These are phyloP conservation scores for Cantharis rustica DNA, from an alignment of 2,888 invertebrate species.

Conservation along the genomic window DNA sequence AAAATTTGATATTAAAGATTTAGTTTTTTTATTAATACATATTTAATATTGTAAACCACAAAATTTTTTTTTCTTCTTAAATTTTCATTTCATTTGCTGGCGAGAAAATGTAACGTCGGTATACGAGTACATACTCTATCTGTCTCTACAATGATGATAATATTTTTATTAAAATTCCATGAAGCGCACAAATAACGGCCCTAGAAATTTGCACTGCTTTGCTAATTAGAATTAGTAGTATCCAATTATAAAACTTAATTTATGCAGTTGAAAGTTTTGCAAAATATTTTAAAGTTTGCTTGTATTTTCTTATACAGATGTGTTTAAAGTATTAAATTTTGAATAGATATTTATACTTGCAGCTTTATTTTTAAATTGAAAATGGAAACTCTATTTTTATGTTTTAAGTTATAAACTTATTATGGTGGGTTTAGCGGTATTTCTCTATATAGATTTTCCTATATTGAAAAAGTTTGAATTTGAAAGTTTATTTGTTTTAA, in stretches of 20 bases:
- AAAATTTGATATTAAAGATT: not conserved
- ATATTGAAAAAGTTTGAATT: not conserved
- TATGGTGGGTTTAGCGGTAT: not conserved
- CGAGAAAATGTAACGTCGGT: not conserved
- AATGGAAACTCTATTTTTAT: not conserved
- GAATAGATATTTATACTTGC: not conserved
- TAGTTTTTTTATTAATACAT: not conserved
- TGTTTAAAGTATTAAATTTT: not conserved
- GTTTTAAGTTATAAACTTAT: not conserved
- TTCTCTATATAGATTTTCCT: not conserved
- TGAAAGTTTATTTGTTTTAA: not conserved
- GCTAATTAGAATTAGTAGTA: not conserved
- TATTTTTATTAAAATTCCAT: not conserved
- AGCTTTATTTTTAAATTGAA: not conserved
- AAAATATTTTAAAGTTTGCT: not conserved
- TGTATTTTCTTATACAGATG: not conserved
- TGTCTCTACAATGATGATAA: not conserved
- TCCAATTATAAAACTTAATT: not conserved
- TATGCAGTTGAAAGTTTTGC: not conserved
- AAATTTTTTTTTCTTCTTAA: not conserved
- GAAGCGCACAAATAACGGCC: not conserved
- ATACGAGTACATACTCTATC: too few species aligned
- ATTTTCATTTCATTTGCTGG: not conserved
- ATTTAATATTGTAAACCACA: not conserved
- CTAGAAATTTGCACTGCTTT: not conserved